Evolutionary conservation across 2,797 vertebrate species (phyloP).

Genomic region (Xyrichtys novacula): DNA sequence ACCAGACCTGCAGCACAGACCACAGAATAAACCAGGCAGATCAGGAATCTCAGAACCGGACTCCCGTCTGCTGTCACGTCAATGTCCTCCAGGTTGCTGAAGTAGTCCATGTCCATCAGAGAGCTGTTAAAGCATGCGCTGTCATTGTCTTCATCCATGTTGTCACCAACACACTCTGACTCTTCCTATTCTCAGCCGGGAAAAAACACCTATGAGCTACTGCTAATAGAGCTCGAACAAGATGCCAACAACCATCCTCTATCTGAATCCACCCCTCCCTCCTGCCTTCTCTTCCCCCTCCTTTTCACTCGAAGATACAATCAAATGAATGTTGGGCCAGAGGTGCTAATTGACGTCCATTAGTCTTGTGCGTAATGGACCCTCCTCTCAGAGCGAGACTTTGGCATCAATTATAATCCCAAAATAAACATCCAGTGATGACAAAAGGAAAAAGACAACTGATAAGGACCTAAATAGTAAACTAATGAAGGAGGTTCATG

Average conservation of each 20-base stretch:
- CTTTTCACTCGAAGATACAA: slow-evolving; percentile 8
- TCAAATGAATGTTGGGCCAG: background rate
- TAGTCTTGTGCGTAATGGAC: slow-evolving; percentile 25
- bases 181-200: background rate
- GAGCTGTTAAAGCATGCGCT: slow-evolving; percentile 67
- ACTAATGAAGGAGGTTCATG: background rate
- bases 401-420: background rate
- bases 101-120: slow-evolving; percentile 30
- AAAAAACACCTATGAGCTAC: background rate
- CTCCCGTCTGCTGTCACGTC: slow-evolving; percentile 80
- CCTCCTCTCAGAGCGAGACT: background rate
- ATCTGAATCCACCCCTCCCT: slow-evolving; percentile 17
- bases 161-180: background rate
- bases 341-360: slow-evolving; percentile 6
- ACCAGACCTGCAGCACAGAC: slow-evolving; percentile 80
- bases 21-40: slow-evolving; percentile 78
- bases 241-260: slow-evolving; percentile 11
- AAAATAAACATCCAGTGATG: background rate
- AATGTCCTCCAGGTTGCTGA: slow-evolving; percentile 78
- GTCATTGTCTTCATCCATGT: slow-evolving; percentile 61
- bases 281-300: background rate
- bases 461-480: too few relatives aligned
- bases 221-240: background rate
- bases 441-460: background rate
- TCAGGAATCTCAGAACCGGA: slow-evolving; percentile 70